phyloP scores from a whole-genome alignment of 2,888 invertebrate species.

The Melieria crassipennis region DNA sequence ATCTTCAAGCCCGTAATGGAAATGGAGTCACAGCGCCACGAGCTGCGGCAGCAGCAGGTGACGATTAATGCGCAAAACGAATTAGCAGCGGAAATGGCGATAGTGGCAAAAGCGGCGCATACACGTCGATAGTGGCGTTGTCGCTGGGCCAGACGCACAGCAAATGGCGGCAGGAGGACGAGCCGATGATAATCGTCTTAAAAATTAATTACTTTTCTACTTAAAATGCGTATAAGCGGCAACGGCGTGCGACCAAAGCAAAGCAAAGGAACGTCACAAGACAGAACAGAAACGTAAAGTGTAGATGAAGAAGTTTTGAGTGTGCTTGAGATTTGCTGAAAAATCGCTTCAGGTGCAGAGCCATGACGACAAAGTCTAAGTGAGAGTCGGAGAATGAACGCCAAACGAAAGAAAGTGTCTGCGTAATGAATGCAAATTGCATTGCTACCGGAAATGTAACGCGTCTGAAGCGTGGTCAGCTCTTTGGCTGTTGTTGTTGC shows the following conservation, averaged over 20 bases:
- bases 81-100: neutral
- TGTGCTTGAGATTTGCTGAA: conserved; percentile 4
- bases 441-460: too few species aligned
- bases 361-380: neutral
- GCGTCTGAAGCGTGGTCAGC: neutral
- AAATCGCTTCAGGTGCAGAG: neutral
- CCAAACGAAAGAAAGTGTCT: neutral
- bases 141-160: neutral
- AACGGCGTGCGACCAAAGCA: neutral
- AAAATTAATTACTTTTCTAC: conserved; percentile 41
- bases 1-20: too few species aligned
- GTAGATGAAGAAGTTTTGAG: neutral
- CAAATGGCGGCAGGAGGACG: neutral
- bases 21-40: neutral
- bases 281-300: neutral
- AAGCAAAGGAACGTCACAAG: neutral
- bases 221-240: conserved; percentile 8
- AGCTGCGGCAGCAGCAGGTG: conserved; percentile 8
- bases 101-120: neutral
- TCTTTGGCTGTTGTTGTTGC: too few species aligned
- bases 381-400: neutral
- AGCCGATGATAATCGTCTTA: conserved; percentile 38
- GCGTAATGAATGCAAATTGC: neutral
- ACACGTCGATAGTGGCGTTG: neutral
- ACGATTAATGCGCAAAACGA: conserved; percentile 10